phyloP scores from a whole-genome alignment of 2,113 vertebrate species.

The Hippocampus abdominalis region DNA sequence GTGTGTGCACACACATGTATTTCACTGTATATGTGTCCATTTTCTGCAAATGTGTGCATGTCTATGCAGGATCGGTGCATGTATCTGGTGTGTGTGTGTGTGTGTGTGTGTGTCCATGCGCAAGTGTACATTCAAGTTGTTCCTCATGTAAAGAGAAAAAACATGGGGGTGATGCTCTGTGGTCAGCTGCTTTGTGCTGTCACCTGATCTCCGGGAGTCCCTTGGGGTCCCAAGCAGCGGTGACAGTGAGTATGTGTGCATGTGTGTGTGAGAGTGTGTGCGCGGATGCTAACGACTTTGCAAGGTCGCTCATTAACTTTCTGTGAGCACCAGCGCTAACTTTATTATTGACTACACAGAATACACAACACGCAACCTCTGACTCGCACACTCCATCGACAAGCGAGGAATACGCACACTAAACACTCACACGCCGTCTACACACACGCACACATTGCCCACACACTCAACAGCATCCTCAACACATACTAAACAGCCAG shows the following conservation, averaged over 20 bases:
- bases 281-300: constrained; percentile 91
- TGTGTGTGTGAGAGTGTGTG: constrained; percentile 74
- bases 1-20: not conserved
- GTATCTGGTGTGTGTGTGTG: too few species aligned
- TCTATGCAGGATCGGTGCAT: too few species aligned
- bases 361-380: constrained; percentile 99
- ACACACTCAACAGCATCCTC: too few species aligned
- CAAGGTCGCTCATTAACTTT: constrained; percentile 99
- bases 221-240: not conserved
- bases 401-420: constrained; percentile 78
- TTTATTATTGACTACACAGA: constrained; percentile 99
- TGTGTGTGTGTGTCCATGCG: too few species aligned
- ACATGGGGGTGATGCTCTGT: not conserved
- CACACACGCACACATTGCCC: not conserved
- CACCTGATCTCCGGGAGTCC: not conserved
- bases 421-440: too few species aligned
- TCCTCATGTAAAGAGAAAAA: not conserved
- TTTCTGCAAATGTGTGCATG: not conserved
- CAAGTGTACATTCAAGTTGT: too few species aligned
- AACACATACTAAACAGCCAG: too few species aligned
- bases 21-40: not conserved
- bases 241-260: constrained; percentile 58
- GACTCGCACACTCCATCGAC: constrained; percentile 90
- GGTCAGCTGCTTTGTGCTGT: not conserved
- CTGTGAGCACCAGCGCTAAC: constrained; percentile 92